phyloP scores from a whole-genome alignment of 2,113 vertebrate species.

The Phrynosoma blainvillii region DNA sequence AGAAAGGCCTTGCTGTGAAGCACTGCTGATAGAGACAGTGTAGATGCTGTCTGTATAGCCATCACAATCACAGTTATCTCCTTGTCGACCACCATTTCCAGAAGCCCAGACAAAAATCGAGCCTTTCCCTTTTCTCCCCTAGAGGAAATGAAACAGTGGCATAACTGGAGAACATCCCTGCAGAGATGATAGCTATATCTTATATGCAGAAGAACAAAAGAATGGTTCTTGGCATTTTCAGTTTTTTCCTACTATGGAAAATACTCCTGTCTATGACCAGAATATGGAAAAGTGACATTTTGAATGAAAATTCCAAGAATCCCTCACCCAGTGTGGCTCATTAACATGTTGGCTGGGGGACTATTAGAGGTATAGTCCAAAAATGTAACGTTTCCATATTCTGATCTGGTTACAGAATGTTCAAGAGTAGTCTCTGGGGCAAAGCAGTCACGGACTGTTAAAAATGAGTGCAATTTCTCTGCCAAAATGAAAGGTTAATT shows the following conservation, averaged over 20 bases:
- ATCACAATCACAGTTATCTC: slow-evolving; percentile 97
- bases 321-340: no score
- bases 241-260: no score
- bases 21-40: slow-evolving; percentile 97
- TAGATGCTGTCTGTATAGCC: slow-evolving; percentile 99
- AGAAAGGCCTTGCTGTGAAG: slow-evolving; percentile 95
- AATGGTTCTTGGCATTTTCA: no score
- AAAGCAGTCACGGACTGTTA: neutral
- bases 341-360: no score
- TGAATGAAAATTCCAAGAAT: no score
- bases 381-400: no score
- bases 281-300: no score
- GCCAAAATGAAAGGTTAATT: neutral
- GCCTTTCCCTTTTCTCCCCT: slow-evolving; percentile 95
- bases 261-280: no score
- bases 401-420: neutral
- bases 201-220: no score
- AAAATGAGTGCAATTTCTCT: neutral
- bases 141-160: slow-evolving; percentile 19
- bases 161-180: neutral
- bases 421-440: neutral
- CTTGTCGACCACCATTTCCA: slow-evolving; percentile 95
- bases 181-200: neutral
- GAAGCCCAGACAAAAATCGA: slow-evolving; percentile 99
- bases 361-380: no score